Base-by-base conservation (phyloP, 2,888 invertebrate species). In the Imbricaverruca yamaguchii region DNA sequence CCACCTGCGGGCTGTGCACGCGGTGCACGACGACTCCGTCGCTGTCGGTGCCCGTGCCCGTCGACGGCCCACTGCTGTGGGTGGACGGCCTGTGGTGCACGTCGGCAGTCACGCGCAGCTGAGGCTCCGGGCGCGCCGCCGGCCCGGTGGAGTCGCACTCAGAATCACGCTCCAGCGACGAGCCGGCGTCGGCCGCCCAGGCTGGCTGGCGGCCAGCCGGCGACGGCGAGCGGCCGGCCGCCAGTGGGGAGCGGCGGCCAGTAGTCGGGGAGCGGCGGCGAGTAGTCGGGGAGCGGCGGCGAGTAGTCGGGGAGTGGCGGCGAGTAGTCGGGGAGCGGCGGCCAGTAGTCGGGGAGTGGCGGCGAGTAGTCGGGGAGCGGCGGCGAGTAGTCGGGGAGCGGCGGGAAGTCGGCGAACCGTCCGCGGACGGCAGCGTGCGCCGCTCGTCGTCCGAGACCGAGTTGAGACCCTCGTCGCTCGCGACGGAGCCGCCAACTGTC, bases 1-100 rank as follows among this genome's bases (percentile, higher is more conserved):
- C 63, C 63, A 69, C 69, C 69, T 13, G 15, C 7, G 25, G n/a
- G 21, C 21, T 11, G 21, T 8, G 10, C 25, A 21, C 59, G 25
- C 78, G 23, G 21, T 79, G 81, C 61, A 81, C 56, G 25, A 81
- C 81, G n/a, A 81, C 81, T 21, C 81, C 81, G 7, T 81, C 81
- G 25, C 63, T 63, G 53, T 81, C 81, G 13, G 77, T 61, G 25
- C 78, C 61, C 18, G 78, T 79, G 25, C 78, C 77, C 23, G 59
- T 69, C 9, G 57, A 23, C 9, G 61, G 63, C 18, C 56, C 80
- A 18, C 80, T 13, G 21, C 55, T 65, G 15, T 53, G 18, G 15
- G 39, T 39, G 13, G 69, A 69, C 39, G 6, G 15, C 13, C 69
- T 13, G 15, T 39, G 69, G 15, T 69, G 69, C 10, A 69, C 69